Percentiles rank a stretch among this genome's conserved stretches.
These are phyloP conservation scores for Chinchilla lanigera DNA, from an alignment of 2,113 vertebrate species.

Conservation along the genomic window DNA sequence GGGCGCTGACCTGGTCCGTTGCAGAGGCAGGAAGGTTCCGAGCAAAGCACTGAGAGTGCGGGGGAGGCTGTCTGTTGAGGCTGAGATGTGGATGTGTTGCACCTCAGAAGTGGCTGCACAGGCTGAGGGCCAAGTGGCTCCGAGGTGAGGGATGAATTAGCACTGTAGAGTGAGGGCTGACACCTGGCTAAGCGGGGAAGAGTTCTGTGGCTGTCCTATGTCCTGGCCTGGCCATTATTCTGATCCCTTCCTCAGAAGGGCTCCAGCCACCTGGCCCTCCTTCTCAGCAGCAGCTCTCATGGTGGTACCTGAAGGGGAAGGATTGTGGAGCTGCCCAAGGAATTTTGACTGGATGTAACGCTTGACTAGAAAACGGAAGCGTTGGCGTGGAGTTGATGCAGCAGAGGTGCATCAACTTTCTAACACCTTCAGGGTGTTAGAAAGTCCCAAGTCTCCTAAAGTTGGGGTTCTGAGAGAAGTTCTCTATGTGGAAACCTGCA, in stretches of 20 bases:
- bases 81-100: accelerated
- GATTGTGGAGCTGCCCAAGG: background rate
- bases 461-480: too few species aligned
- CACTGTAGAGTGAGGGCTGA: too few species aligned
- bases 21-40: background rate
- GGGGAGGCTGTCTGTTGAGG: background rate
- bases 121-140: background rate
- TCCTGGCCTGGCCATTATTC: background rate
- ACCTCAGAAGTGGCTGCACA: background rate
- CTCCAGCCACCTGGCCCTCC: accelerated
- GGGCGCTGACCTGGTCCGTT: background rate
- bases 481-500: background rate
- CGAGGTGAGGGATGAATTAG: background rate
- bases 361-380: background rate
- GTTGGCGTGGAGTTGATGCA: background rate
- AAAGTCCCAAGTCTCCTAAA: too few species aligned
- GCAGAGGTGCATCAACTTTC: too few species aligned
- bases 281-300: accelerated
- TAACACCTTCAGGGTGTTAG: background rate
- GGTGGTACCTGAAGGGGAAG: accelerated
- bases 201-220: background rate
- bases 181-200: background rate
- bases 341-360: background rate
- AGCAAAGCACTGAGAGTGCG: too few species aligned
- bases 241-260: background rate